Evolutionary conservation across 2,888 invertebrate genomes (phyloP), one percentile per base, ranked within the genome.

Genomic region (Ichneumoninae sp.): DNA sequence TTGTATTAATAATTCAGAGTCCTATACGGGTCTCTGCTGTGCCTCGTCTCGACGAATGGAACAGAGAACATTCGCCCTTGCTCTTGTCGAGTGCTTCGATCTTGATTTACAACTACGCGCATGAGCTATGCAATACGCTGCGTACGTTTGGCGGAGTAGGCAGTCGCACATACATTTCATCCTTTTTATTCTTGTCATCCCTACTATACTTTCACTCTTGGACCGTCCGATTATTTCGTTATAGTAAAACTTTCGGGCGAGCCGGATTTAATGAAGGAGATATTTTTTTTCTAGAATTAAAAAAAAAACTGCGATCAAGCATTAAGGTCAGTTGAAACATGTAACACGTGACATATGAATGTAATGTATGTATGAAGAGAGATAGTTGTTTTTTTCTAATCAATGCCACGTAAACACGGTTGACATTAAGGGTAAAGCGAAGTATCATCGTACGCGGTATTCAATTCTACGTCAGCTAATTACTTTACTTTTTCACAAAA

Each of bases 1-100:
- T 89, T 87, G 88, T 89, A 91, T 92, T 91, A 90, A 92, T 92
- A 91, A 92, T 91, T 92, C 91, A 91, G 88, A 86, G 86, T 82
- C 86, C 88, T 86, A 88, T 89, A 89, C 87, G 72, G 80, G 71
- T 72, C 83, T 74, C 71, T 50, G 68, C 52, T 70, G 75, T 74
- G 65, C 86, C 88, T 87, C 87, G 88, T 88, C 87, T 86, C 87
- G 86, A 87, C 77, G 85, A 82, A 75, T 71, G 40, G 82, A 86
- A 80, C 70, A 66, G 75, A 52, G 83, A 86, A 80, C 70, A 69
- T 81, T 72, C 70, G 50, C 75, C 52, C 74, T 86, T 52, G 71
- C 75, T 86, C 86, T 87, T 84, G 65, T 74, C 76, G 83, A 88
- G 87, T 87, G 84, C 89, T 86, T 89, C 88, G 88, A 87, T 86